Base-by-base conservation (phyloP, 2,888 invertebrate species). In the Drosophila neonasuta region DNA sequence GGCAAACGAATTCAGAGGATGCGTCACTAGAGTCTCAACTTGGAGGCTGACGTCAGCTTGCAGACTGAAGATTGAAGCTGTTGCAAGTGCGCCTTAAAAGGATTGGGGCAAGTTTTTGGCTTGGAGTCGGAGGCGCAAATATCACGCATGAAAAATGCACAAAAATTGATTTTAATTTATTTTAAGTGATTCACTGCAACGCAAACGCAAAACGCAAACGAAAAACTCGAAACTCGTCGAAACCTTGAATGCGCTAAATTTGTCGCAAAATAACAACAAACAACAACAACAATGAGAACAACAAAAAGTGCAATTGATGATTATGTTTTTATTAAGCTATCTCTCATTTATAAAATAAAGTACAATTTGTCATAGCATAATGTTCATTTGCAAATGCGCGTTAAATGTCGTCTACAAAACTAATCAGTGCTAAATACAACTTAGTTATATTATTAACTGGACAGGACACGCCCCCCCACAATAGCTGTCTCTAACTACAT, bases 361-460 rank as follows among this genome's bases (percentile, higher is more conserved):
- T 57, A 62, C 42, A 49, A 46, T 48, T 57, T 45, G 17, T 46
- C 36, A 41, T 46, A 55, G 36, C 50, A 61, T 58, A 30, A 54
- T 36, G n/a, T n/a, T 62, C 32, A 68, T 61, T 30, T 36, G 24
- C 11, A 48, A 67, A 60, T 68, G 68, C 73, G 54, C n/a, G 5
- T 71, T 54, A 70, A 77, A 73, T 83, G 44, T 42, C 61, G 44
- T 42, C 61, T 62, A 79, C 65, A 79, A 24, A 24, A 71, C 81
- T 86, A 86, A 86, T 82, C 81, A 82, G 81, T 82, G 86, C 81
- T 82, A 82, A 82, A 84, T 84, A 86, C 86, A 82, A 80, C 81
- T 86, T 86, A 80, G 82, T 81, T 71, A 77, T 68, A 72, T 80
- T 65, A 60, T 62, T 68, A 64, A 74, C 61, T 54, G 77, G 71